Evolutionary conservation across 2,113 vertebrate genomes (phyloP), one percentile per base, ranked within the genome.

Genomic region (Thermophis baileyi): DNA sequence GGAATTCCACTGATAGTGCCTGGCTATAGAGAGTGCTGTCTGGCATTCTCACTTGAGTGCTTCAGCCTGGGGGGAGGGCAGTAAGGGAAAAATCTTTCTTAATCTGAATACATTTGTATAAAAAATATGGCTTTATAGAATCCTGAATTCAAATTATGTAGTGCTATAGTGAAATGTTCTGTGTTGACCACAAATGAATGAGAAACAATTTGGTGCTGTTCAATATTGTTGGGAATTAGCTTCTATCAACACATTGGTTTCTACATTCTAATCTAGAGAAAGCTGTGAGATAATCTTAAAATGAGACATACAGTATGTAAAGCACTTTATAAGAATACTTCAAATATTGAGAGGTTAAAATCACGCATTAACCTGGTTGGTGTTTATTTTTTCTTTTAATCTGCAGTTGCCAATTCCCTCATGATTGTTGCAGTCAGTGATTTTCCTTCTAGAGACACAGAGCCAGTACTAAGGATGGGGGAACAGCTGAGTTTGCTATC

Each of bases 401-500:
- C 40, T 11, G 0, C 96, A 98, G 98, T 47, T 81, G 88, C 30
- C 7, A 89, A 93, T 50, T 94, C 93, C n/a, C 93, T 87, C 51
- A 87, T 97, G 60, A 96, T 97, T 0, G 97, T 99, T 85, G 98
- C 98, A 87, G 97, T 99, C 74, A 97, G 96, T 18, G 95, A 98
- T 95, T 98, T 98, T 94, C 98, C 98, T 0, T 95, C 96, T 0
- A 60, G 92, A 0, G 92, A 90, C 0, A 85, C 93, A 0, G 97
- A 96, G 0, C 10, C 97, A 1, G 88, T 93, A 25, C 97, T 99
- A 97, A 95, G 90, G 87, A 92, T 98, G 1, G 98, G 98, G 2
- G 98, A 99, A 92, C 97, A 92, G 25, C 93, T 99, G 87, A 95
- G 35, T 22, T 5, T 98, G 93, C 1, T 98, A 54, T 98, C 98